These are phyloP conservation scores for Chiloscyllium plagiosum DNA, from an alignment of 2,113 vertebrate species.

Conservation along the genomic window DNA sequence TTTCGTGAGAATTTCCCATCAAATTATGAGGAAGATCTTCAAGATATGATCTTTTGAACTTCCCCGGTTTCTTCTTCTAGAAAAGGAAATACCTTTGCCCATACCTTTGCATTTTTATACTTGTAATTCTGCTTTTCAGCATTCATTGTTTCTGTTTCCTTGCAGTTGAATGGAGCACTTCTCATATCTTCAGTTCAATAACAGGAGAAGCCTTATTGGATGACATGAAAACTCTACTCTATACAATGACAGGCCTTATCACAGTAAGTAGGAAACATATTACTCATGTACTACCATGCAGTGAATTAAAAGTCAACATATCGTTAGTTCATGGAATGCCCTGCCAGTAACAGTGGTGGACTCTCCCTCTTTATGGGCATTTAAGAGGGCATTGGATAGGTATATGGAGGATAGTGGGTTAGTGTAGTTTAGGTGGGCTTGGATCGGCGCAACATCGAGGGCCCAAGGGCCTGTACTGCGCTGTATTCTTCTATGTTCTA, in stretches of 20 bases:
- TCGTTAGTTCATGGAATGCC: too few species aligned
- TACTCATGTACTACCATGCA: neutral
- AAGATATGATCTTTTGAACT: neutral
- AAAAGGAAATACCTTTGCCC: neutral
- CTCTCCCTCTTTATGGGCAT: too few species aligned
- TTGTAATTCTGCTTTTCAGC: neutral
- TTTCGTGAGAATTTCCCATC: neutral
- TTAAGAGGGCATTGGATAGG: too few species aligned
- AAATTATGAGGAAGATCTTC: neutral
- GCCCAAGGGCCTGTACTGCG: too few species aligned
- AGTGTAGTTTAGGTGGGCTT: too few species aligned
- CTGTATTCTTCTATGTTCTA: too few species aligned
- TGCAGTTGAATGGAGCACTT: slow-evolving; percentile 78
- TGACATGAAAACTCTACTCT: slow-evolving; percentile 63
- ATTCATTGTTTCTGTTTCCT: slow-evolving; percentile 36
- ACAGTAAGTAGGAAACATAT: slow-evolving; percentile 59
- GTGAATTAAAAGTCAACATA: slow-evolving; percentile 32
- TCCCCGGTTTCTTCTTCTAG: neutral
- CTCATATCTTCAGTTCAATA: slow-evolving; percentile 58
- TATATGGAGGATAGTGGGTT: too few species aligned
- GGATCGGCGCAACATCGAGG: too few species aligned
- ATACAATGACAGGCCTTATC: slow-evolving; percentile 67
- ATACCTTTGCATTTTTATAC: neutral
- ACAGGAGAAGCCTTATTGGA: slow-evolving; percentile 69
- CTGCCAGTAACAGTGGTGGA: too few species aligned